Conservation (phyloP, 30 jellyfish, hydroid and myxozoan species). For the Nemopilema nomurai region DNA sequence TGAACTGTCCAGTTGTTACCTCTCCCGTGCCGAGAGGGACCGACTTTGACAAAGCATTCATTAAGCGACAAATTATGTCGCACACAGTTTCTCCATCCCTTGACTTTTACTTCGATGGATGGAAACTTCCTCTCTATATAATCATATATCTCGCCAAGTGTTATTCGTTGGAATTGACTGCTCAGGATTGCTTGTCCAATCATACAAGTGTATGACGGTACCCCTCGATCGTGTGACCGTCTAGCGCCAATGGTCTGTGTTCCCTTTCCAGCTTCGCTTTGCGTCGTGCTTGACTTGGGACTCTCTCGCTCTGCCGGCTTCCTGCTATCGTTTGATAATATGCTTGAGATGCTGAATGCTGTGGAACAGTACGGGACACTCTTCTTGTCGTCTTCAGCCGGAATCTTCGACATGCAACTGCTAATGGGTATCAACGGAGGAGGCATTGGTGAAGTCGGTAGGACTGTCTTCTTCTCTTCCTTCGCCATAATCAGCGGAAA, state of each 20-base stretch:
- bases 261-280: not conserved
- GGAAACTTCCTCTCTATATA: slow-evolving; percentile 57
- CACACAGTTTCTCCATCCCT: slow-evolving; percentile 82
- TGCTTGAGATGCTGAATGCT: slow-evolving; percentile 37
- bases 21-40: slow-evolving; percentile 71
- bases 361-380: not conserved
- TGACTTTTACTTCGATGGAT: slow-evolving; percentile 52
- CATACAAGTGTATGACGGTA: slow-evolving; percentile 76
- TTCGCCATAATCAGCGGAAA: slow-evolving; percentile 17
- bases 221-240: slow-evolving; percentile 13
- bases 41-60: slow-evolving; percentile 73
- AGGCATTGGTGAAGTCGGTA: not conserved
- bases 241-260: not conserved
- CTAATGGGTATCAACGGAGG: slow-evolving; percentile 46
- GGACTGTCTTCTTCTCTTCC: not conserved
- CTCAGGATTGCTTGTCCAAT: slow-evolving; percentile 68
- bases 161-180: slow-evolving; percentile 32
- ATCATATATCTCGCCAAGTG: slow-evolving; percentile 77
- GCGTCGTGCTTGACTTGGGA: not conserved
- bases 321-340: slow-evolving; percentile 11
- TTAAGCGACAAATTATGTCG: slow-evolving; percentile 69
- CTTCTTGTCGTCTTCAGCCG: not conserved
- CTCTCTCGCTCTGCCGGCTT: not conserved
- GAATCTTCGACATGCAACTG: not conserved
- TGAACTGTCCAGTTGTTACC: slow-evolving; percentile 81